A percentile compares a stretch with the other conserved stretches of the same genome.
phyloP scores from a whole-genome alignment of 2,797 vertebrate species.

The Sebastes diploproa region DNA sequence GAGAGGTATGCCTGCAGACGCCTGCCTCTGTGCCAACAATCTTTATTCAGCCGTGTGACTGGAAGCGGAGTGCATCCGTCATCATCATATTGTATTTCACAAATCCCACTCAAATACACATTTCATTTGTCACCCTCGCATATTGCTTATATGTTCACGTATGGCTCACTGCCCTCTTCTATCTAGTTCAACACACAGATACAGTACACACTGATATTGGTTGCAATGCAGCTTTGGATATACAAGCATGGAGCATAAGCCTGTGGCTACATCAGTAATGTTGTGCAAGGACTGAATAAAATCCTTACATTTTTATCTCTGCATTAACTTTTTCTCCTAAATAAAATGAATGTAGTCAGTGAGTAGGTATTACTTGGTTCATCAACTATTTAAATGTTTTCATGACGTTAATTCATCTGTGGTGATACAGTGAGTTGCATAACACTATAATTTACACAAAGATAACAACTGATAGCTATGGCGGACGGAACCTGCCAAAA shows the following conservation, averaged over 20 bases:
- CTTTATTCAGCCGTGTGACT: conserved; percentile 58
- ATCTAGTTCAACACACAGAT: conserved; percentile 13
- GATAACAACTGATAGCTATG: background rate
- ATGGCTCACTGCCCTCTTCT: conserved; percentile 9
- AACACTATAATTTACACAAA: background rate
- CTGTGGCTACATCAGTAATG: conserved; percentile 25
- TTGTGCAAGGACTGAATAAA: conserved; percentile 44
- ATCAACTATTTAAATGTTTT: background rate
- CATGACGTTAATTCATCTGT: background rate
- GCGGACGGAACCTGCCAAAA: no score
- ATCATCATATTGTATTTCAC: conserved; percentile 52
- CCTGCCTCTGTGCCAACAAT: conserved; percentile 68
- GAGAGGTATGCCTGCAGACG: conserved; percentile 74
- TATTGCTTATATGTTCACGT: conserved; percentile 20
- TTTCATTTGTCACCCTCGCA: conserved; percentile 51
- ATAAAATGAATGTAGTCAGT: conserved; percentile 3
- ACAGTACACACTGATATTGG: conserved; percentile 12
- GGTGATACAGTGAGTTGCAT: background rate
- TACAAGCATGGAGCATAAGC: conserved; percentile 30
- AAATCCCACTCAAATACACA: conserved; percentile 51
- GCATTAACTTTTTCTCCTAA: conserved; percentile 5
- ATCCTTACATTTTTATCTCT: conserved; percentile 8
- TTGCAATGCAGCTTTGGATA: conserved; percentile 30
- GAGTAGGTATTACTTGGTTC: background rate
- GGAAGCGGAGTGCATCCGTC: conserved; percentile 49